Percentiles rank a stretch among this genome's conserved stretches.
Conservation (phyloP, 2,113 vertebrate species). For the Butorides virescens region DNA sequence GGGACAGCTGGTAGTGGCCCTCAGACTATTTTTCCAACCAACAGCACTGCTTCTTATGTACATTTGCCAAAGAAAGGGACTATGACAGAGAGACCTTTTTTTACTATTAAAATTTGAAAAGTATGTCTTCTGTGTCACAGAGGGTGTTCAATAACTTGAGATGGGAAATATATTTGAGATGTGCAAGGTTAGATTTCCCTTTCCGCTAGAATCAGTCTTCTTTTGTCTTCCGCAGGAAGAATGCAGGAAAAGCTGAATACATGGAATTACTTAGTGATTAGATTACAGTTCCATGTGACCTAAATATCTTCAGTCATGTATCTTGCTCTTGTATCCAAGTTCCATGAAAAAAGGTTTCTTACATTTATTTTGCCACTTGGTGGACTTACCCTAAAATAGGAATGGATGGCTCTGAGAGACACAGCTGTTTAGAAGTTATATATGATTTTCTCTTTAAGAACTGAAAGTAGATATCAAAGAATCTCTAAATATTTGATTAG, state of each 20-base stretch:
- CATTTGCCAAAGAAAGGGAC: not conserved
- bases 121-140: not conserved
- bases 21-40: not conserved
- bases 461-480: conserved; percentile 15
- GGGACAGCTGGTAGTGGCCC: not conserved
- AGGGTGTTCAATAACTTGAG: not conserved
- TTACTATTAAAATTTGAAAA: not conserved
- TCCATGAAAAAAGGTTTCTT: not conserved
- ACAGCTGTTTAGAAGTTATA: not conserved
- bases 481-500: conserved; percentile 68
- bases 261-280: not conserved
- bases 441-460: not conserved
- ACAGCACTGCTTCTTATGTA: not conserved
- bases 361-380: not conserved
- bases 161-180: not conserved
- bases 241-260: conserved; percentile 22
- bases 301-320: not conserved
- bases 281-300: not conserved
- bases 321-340: not conserved
- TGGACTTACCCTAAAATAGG: not conserved
- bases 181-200: not conserved
- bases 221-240: conserved; percentile 1
- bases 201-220: not conserved
- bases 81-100: not conserved
- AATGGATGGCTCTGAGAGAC: not conserved